phyloP scores from a whole-genome alignment of 2,888 invertebrate genomes.

The Digitonthophagus gazella region DNA sequence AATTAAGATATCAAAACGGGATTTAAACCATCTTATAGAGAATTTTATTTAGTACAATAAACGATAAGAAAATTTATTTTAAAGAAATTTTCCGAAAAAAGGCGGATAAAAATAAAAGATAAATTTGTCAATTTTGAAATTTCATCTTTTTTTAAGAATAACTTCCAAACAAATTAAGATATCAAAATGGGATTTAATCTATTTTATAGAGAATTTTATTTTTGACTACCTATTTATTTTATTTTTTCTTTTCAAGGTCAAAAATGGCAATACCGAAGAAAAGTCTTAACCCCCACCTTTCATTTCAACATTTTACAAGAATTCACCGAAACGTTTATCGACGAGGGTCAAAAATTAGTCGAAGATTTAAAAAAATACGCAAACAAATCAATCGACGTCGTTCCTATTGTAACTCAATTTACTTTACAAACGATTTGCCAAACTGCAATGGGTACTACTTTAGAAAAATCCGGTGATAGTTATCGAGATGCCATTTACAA shows the following conservation, averaged over 20 bases:
- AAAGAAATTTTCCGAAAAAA: too few relatives aligned
- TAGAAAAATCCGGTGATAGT: constrained; percentile 31
- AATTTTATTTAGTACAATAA: too few relatives aligned
- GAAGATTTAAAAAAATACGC: constrained; percentile 39
- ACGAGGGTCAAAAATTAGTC: constrained; percentile 49
- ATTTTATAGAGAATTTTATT: neutral
- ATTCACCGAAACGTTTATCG: constrained; percentile 49
- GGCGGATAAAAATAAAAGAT: too few relatives aligned
- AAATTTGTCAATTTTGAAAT: too few relatives aligned
- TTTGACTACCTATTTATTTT: neutral
- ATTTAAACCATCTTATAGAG: too few relatives aligned
- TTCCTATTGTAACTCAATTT: constrained; percentile 55
- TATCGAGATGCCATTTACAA: constrained; percentile 60
- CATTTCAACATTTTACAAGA: constrained; percentile 61
- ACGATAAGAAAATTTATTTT: too few relatives aligned
- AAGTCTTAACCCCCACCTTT: constrained; percentile 64
- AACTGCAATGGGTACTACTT: constrained; percentile 35
- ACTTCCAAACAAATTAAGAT: too few relatives aligned
- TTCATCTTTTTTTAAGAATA: too few relatives aligned
- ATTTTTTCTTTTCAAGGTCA: constrained; percentile 32
- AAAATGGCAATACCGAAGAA: constrained; percentile 63
- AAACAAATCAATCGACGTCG: constrained; percentile 51
- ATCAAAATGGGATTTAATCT: too few relatives aligned
- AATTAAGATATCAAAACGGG: too few relatives aligned
- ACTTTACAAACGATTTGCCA: constrained; percentile 26